Percentiles rank a stretch among this genome's conserved stretches.
Conservation (phyloP, 2,113 vertebrate species). For the Cynocephalus volans region DNA sequence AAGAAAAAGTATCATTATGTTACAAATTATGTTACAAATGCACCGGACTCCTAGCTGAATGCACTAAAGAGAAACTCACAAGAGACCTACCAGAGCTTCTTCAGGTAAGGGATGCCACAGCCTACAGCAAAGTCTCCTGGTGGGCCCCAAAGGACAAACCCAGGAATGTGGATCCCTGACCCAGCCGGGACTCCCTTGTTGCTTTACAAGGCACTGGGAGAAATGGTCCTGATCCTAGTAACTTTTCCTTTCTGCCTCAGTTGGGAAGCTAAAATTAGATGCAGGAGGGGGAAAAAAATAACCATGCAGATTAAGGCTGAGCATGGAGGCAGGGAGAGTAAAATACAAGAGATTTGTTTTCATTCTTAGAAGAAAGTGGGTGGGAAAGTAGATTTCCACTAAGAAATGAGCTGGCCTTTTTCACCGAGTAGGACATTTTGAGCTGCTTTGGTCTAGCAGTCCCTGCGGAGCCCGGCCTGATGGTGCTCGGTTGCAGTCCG, state of each 20-base stretch:
- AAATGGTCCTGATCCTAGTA: not conserved
- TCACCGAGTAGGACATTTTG: slow-evolving; percentile 81
- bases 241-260: not conserved
- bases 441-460: slow-evolving; percentile 75
- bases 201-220: not conserved
- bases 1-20: not conserved
- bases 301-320: not conserved
- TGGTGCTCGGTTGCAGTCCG: slow-evolving; percentile 84
- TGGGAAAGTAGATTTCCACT: slow-evolving; percentile 77
- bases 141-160: not conserved
- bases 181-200: not conserved
- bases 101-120: fast-evolving
- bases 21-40: not conserved
- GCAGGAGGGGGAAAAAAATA: not conserved
- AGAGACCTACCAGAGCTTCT: not conserved
- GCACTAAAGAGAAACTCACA: not conserved
- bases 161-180: not conserved
- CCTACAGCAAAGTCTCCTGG: not conserved
- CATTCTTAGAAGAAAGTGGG: slow-evolving; percentile 79
- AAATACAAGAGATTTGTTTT: slow-evolving; percentile 58
- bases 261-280: slow-evolving; percentile 43
- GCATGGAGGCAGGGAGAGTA: not conserved
- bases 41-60: too few species aligned
- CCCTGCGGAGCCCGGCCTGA: slow-evolving; percentile 80
- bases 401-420: slow-evolving; percentile 78